Conservation (phyloP, 2,797 vertebrate genomes). For the Micropoecilia bifurca region DNA sequence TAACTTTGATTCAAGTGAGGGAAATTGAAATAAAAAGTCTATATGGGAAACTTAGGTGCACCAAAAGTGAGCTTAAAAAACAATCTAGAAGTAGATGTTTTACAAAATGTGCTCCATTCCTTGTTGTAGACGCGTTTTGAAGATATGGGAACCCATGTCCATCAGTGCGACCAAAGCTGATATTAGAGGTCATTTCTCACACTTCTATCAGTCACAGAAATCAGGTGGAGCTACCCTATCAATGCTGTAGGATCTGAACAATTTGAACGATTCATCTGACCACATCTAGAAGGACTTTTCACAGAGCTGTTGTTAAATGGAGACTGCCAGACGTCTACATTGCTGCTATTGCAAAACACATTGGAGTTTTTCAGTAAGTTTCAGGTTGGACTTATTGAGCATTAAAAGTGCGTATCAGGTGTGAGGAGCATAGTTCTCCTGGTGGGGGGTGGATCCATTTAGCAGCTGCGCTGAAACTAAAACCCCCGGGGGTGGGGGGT, state of each 20-base stretch:
- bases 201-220: neutral
- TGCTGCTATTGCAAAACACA: conserved; percentile 10
- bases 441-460: conserved; percentile 4
- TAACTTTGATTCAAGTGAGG: neutral
- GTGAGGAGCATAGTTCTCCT: conserved; percentile 4
- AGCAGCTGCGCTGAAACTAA: conserved; percentile 20
- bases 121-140: neutral
- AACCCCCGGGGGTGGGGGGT: conserved; percentile 14
- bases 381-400: conserved; percentile 12
- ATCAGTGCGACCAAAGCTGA: neutral
- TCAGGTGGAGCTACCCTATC: neutral
- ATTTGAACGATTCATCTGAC: neutral
- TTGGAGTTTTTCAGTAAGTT: conserved; percentile 6
- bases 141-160: neutral
- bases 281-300: neutral
- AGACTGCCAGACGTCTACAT: neutral
- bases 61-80: neutral
- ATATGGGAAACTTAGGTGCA: neutral
- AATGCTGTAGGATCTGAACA: neutral
- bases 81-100: neutral
- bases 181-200: neutral
- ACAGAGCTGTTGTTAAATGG: neutral
- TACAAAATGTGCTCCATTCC: neutral
- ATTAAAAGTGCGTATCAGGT: conserved; percentile 19
- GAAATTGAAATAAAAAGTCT: neutral